These are phyloP conservation scores for Astyanax mexicanus DNA, from an alignment of 2,797 vertebrate genomes.

Conservation along the genomic window DNA sequence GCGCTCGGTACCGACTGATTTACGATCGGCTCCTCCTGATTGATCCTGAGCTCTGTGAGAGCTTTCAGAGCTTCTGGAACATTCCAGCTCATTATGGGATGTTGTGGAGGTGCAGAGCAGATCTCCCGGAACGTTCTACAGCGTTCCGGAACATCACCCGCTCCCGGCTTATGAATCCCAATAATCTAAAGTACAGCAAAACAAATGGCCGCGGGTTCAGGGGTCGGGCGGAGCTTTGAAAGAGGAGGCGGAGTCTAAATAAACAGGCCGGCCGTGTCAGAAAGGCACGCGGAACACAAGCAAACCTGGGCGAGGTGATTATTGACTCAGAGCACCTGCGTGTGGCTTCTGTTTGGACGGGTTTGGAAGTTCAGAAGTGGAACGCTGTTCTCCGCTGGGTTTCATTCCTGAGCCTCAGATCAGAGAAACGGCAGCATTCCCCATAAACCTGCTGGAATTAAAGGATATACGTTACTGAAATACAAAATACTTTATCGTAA, in stretches of 20 bases:
- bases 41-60: constrained; percentile 2
- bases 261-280: background rate
- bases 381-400: background rate
- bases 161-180: constrained; percentile 16
- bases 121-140: constrained; percentile 8
- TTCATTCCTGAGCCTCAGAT: background rate
- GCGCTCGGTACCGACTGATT: constrained; percentile 32
- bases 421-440: background rate
- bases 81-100: constrained; percentile 23
- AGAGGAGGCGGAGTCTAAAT: constrained; percentile 11
- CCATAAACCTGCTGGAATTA: background rate
- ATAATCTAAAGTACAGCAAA: background rate
- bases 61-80: constrained; percentile 32
- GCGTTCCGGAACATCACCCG: constrained; percentile 17
- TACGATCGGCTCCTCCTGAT: constrained; percentile 28
- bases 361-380: background rate
- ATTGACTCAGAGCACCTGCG: constrained; percentile 3
- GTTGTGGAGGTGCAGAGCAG: constrained; percentile 44
- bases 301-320: background rate
- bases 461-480: too few relatives aligned
- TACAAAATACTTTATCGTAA: too few relatives aligned
- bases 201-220: background rate
- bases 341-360: background rate
- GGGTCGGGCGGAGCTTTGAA: background rate
- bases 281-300: background rate